A percentile compares a stretch with the other conserved stretches of the same genome.
phyloP scores from a whole-genome alignment of 1,140 invertebrate genomes.

The Achroia grisella region DNA sequence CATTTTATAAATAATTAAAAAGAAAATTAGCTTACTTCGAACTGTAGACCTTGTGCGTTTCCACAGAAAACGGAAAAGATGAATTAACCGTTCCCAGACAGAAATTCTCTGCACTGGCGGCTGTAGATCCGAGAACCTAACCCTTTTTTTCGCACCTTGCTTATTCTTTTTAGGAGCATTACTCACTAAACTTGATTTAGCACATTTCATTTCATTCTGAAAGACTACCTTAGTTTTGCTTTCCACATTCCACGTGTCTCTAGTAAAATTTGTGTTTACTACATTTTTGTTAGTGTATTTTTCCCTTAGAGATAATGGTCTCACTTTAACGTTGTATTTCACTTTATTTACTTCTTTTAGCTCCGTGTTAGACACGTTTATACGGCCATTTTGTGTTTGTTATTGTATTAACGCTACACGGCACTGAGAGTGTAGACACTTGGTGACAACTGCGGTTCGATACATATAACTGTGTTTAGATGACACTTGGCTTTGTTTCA shows the following conservation, averaged over 20 bases:
- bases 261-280: slow-evolving; percentile 8
- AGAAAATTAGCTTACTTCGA: slow-evolving; percentile 49
- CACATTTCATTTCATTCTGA: slow-evolving; percentile 33
- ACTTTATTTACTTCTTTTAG: slow-evolving; percentile 14
- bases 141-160: slow-evolving; percentile 44
- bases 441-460: background rate
- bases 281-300: slow-evolving; percentile 34
- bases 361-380: slow-evolving; percentile 22
- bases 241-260: slow-evolving; percentile 12
- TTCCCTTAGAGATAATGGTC: slow-evolving; percentile 18
- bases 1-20: too few species aligned
- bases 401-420: background rate
- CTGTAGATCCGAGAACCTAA: slow-evolving; percentile 39
- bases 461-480: background rate
- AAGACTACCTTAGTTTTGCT: slow-evolving; percentile 14
- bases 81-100: slow-evolving; percentile 38
- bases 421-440: background rate
- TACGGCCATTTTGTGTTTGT: background rate
- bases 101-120: slow-evolving; percentile 20
- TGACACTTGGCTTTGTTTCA: slow-evolving; percentile 9
- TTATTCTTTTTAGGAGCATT: slow-evolving; percentile 23
- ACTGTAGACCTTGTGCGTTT: slow-evolving; percentile 30
- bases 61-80: slow-evolving; percentile 45
- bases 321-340: slow-evolving; percentile 13
- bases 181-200: slow-evolving; percentile 43